phyloP scores from a whole-genome alignment of 2,888 invertebrate genomes.

The Mechanitis mazaeus region DNA sequence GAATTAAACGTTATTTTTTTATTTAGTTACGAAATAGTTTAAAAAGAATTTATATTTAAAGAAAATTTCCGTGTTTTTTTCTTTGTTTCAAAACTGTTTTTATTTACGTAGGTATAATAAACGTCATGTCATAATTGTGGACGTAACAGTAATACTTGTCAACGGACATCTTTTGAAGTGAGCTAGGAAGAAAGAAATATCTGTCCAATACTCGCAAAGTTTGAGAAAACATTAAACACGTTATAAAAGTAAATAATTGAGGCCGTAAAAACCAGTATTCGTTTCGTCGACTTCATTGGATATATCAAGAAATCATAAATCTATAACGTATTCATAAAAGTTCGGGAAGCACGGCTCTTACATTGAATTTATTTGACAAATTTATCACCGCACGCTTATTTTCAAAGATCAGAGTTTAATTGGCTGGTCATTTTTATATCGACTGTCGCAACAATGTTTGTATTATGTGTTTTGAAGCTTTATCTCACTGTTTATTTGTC shows the following conservation, averaged over 20 bases:
- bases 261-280: constrained; percentile 26
- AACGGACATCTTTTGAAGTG: constrained; percentile 25
- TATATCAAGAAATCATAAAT: constrained; percentile 26
- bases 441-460: constrained; percentile 19
- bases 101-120: constrained; percentile 14
- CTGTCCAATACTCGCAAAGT: constrained; percentile 23
- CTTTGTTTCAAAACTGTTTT: constrained; percentile 11
- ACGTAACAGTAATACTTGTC: constrained; percentile 23
- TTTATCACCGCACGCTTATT: constrained; percentile 20
- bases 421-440: constrained; percentile 22
- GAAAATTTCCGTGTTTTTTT: constrained; percentile 1
- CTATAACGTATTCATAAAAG: constrained; percentile 24
- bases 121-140: constrained; percentile 22
- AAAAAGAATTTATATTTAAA: neutral
- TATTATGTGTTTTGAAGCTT: constrained; percentile 13
- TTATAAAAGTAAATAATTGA: constrained; percentile 32
- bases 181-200: constrained; percentile 23
- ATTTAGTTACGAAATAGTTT: neutral
- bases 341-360: constrained; percentile 14
- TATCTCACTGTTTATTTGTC: constrained; percentile 3
- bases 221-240: constrained; percentile 31
- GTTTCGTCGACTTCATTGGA: constrained; percentile 25
- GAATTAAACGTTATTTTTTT: neutral
- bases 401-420: constrained; percentile 24
- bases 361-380: constrained; percentile 24